These are phyloP conservation scores for Drosophila navojoa DNA, from an alignment of 1,140 invertebrate species.

Conservation along the genomic window DNA sequence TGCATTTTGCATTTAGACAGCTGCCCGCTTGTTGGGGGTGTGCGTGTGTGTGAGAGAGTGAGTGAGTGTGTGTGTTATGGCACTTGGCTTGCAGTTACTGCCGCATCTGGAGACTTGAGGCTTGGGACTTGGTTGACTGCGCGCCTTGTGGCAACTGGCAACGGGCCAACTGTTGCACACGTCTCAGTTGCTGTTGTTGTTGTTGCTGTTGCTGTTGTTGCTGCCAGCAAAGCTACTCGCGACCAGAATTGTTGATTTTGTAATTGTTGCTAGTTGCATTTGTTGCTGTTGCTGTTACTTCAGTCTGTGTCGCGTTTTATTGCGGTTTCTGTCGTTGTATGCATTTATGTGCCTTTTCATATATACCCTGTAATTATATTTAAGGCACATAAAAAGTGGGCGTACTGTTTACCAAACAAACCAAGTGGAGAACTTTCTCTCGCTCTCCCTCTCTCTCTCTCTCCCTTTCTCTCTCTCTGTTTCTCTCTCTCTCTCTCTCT, in stretches of 20 bases:
- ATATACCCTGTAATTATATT: background rate
- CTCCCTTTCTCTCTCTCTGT: too few relatives aligned
- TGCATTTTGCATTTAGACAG: conserved; percentile 25
- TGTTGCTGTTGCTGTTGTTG: conserved; percentile 39
- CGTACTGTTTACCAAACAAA: background rate
- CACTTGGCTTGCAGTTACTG: conserved; percentile 13
- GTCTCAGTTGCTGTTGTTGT: conserved; percentile 51
- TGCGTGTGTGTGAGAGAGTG: conserved; percentile 22
- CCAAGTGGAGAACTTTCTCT: background rate
- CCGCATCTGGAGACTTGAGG: conserved; percentile 12
- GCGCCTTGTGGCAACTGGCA: conserved; percentile 34
- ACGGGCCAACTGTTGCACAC: conserved; percentile 51
- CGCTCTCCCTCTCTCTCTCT: too few relatives aligned
- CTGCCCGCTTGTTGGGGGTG: conserved; percentile 24
- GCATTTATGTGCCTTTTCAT: too few relatives aligned
- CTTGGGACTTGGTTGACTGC: conserved; percentile 48
- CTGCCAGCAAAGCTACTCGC: conserved; percentile 28
- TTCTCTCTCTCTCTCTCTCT: too few relatives aligned
- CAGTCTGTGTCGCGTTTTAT: conserved; percentile 19
- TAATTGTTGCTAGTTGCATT: conserved; percentile 68
- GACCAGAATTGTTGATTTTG: conserved; percentile 74
- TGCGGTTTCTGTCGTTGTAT: conserved; percentile 38
- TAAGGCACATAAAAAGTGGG: too few relatives aligned
- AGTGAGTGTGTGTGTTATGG: conserved; percentile 50
- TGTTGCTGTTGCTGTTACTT: conserved; percentile 39